Conservation (phyloP, 2,113 vertebrate species). For the Eclectus roratus region DNA sequence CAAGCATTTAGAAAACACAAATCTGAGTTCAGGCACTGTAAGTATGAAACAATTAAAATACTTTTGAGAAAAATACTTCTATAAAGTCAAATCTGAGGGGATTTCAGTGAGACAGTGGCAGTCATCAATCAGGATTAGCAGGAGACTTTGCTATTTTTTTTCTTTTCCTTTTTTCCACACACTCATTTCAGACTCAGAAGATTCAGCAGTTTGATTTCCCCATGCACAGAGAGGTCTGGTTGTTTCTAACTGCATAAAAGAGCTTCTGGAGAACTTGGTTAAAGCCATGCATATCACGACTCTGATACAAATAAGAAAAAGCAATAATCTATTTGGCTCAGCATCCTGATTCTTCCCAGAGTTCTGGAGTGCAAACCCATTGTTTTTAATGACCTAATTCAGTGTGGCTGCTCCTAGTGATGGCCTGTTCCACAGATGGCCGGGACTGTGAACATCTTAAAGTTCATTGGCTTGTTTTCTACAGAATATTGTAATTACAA, state of each 20-base stretch:
- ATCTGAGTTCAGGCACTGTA: background rate
- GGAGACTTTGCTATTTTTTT: background rate
- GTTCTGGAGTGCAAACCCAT: background rate
- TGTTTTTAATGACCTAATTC: background rate
- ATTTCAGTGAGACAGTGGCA: background rate
- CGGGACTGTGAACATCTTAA: background rate
- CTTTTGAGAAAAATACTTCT: background rate
- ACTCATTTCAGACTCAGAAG: background rate
- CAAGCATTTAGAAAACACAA: background rate
- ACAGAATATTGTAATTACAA: background rate
- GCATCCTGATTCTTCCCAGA: background rate
- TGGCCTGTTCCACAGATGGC: background rate
- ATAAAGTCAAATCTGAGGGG: background rate
- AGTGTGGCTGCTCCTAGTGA: background rate
- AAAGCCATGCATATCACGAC: background rate
- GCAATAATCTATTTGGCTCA: background rate
- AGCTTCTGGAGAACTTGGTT: background rate
- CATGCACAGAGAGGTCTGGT: background rate
- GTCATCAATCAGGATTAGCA: conserved; percentile 10
- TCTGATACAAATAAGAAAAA: background rate
- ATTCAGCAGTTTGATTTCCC: conserved; percentile 30
- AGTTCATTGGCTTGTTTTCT: background rate
- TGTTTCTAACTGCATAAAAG: background rate
- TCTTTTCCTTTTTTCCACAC: background rate
- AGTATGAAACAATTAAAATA: conserved; percentile 38